phyloP scores from a whole-genome alignment of 2,888 invertebrate genomes.

The Drosophila vallismaia region DNA sequence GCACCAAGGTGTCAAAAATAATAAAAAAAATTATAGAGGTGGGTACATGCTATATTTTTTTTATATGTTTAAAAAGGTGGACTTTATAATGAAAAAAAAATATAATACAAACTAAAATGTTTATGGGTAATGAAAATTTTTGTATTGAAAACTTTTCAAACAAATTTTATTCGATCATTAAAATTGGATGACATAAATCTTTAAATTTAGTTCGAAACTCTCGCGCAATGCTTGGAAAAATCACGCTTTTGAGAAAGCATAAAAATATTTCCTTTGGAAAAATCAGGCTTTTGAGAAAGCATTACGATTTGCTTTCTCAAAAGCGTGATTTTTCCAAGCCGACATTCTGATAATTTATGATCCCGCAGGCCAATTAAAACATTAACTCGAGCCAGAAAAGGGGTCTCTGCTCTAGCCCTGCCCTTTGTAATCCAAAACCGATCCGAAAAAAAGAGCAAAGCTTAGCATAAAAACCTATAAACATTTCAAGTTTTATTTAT shows the following conservation, averaged over 20 bases:
- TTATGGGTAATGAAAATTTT: no score
- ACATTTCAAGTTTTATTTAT: conserved; percentile 58
- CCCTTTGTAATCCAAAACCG: conserved; percentile 57
- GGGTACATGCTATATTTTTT: conserved; percentile 1
- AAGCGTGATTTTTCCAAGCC: conserved; percentile 27
- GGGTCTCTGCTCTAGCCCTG: conserved; percentile 21
- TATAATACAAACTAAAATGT: no score
- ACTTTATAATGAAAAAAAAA: no score
- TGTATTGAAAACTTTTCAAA: no score
- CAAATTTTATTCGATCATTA: neutral
- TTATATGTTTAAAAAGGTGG: no score
- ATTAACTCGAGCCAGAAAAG: conserved; percentile 41
- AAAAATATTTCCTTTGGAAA: no score
- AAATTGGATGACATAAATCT: conserved; percentile 16
- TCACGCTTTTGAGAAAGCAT: no score
- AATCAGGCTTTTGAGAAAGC: no score
- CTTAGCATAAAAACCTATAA: conserved; percentile 51
- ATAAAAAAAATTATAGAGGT: conserved; percentile 11
- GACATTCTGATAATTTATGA: conserved; percentile 62
- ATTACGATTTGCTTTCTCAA: conserved; percentile 17
- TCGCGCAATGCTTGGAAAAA: neutral
- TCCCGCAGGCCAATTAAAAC: conserved; percentile 59
- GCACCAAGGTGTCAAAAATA: conserved; percentile 19
- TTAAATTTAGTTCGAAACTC: conserved; percentile 7
- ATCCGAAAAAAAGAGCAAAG: conserved; percentile 27